A percentile compares a stretch with the other conserved stretches of the same genome.
phyloP scores from a whole-genome alignment of 2,113 vertebrate genomes.

The Haliaeetus leucogaster region DNA sequence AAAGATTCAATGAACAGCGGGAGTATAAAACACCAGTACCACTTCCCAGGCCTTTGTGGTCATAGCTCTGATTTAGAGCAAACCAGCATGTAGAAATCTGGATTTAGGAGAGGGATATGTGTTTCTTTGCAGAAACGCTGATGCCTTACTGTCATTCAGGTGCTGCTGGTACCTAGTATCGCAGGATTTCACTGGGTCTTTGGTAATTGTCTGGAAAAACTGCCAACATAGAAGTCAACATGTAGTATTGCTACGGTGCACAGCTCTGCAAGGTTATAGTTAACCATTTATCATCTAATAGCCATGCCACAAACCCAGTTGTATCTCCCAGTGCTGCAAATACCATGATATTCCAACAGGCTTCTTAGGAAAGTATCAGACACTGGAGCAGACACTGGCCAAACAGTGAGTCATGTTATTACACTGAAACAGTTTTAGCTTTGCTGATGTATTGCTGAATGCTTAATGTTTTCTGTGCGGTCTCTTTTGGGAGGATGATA shows the following conservation, averaged over 20 bases:
- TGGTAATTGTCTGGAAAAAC: neutral
- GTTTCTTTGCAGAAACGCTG: neutral
- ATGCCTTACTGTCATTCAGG: neutral
- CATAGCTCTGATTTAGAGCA: neutral
- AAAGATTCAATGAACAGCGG: neutral
- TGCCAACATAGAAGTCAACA: neutral
- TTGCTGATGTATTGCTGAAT: neutral
- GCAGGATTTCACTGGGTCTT: neutral
- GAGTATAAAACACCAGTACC: neutral
- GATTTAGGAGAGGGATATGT: neutral
- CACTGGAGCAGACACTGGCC: neutral
- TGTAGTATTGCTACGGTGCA: neutral
- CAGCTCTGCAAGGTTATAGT: neutral
- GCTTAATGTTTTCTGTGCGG: neutral
- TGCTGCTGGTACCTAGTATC: neutral
- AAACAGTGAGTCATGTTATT: slow-evolving; percentile 8
- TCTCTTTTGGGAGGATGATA: neutral
- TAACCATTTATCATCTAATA: neutral
- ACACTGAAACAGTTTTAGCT: neutral
- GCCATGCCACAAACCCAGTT: neutral
- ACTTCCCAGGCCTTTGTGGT: neutral
- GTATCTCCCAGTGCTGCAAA: neutral
- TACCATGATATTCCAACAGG: neutral
- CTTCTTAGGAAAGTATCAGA: neutral
- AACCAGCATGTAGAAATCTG: neutral